Percentiles rank a stretch among this genome's conserved stretches.
phyloP scores from a whole-genome alignment of 1,140 invertebrate genomes.

The Nixonia krombeini region DNA sequence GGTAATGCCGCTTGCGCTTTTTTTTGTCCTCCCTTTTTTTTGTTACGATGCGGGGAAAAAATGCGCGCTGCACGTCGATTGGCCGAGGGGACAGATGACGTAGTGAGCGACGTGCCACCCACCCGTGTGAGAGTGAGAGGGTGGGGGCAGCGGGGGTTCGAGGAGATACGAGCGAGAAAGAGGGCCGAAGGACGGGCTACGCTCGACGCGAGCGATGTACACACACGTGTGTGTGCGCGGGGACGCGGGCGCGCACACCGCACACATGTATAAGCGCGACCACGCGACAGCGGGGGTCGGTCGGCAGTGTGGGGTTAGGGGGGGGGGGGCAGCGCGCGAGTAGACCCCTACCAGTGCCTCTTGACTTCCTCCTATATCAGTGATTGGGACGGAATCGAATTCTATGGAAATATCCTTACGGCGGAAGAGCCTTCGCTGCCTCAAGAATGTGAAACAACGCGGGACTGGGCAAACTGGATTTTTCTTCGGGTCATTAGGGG shows the following conservation, averaged over 20 bases:
- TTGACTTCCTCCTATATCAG: constrained; percentile 31
- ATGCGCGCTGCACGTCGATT: constrained; percentile 71
- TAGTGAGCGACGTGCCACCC: constrained; percentile 73
- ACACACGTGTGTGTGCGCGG: constrained; percentile 36
- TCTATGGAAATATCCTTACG: constrained; percentile 69
- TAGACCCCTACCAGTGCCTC: constrained; percentile 13
- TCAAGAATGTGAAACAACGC: constrained; percentile 19
- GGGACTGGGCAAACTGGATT: constrained; percentile 3
- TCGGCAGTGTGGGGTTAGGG: constrained; percentile 5
- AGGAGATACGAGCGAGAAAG: constrained; percentile 13
- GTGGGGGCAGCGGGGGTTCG: constrained; percentile 19
- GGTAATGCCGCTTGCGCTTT: constrained; percentile 67
- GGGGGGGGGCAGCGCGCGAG: constrained; percentile 7
- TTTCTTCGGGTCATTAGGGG: not conserved
- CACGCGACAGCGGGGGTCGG: too few species aligned
- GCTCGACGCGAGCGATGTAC: constrained; percentile 49
- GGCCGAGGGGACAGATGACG: constrained; percentile 73
- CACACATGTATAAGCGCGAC: too few species aligned
- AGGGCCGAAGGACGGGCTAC: constrained; percentile 45
- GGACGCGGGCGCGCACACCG: too few species aligned
- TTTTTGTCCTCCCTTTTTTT: constrained; percentile 59
- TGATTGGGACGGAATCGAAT: constrained; percentile 59
- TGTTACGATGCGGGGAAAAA: constrained; percentile 69
- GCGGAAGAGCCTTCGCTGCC: constrained; percentile 54
- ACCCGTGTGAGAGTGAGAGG: constrained; percentile 55